These are phyloP conservation scores for Shargacucullia verbasci DNA, from an alignment of 2,888 invertebrate species.

Conservation along the genomic window DNA sequence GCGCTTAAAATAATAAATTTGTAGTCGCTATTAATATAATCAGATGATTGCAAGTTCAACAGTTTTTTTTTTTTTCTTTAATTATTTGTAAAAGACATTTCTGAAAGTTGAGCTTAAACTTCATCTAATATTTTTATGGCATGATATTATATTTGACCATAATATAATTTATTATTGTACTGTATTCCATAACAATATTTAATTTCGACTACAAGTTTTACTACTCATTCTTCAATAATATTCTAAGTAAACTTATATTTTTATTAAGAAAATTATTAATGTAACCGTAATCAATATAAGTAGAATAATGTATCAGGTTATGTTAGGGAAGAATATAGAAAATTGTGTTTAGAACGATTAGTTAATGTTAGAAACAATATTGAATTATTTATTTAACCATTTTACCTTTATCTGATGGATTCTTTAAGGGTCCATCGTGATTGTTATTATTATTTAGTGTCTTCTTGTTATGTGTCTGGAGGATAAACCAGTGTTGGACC, in stretches of 20 bases:
- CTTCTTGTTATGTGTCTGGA: conserved; percentile 53
- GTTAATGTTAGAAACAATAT: conserved; percentile 47
- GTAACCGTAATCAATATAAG: conserved; percentile 43
- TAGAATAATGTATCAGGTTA: conserved; percentile 51
- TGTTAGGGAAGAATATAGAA: conserved; percentile 57
- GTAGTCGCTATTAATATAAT: conserved; percentile 46
- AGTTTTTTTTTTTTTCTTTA: conserved; percentile 5
- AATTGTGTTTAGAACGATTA: conserved; percentile 59
- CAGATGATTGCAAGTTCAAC: conserved; percentile 15
- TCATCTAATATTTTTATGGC: not conserved
- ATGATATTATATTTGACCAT: conserved; percentile 7
- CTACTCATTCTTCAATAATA: conserved; percentile 28
- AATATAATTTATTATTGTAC: no score
- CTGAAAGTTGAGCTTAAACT: not conserved
- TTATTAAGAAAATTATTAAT: conserved; percentile 42
- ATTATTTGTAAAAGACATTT: conserved; percentile 9
- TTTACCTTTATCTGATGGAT: conserved; percentile 37
- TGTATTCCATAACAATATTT: conserved; percentile 7
- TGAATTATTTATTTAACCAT: conserved; percentile 42
- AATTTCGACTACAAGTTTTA: conserved; percentile 29
- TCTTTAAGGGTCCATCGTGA: conserved; percentile 53
- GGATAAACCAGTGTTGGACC: conserved; percentile 77
- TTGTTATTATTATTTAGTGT: conserved; percentile 50
- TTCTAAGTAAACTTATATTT: conserved; percentile 53
- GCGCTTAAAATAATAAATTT: conserved; percentile 54